Evolutionary conservation across 2,797 vertebrate species (phyloP).

Genomic region (Onychomys leucogaster): DNA sequence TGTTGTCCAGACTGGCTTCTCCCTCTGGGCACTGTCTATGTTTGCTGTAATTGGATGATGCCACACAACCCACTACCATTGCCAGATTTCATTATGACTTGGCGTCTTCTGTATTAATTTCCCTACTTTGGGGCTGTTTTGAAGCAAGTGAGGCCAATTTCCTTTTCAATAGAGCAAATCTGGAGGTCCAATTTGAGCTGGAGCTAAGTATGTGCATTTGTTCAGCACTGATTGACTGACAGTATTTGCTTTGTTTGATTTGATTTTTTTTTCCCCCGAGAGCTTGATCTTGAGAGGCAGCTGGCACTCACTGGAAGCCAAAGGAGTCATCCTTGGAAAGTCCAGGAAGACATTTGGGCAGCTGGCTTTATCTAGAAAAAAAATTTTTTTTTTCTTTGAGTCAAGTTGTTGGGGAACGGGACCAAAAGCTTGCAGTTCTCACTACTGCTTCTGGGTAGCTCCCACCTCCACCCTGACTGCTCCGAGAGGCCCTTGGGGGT

Average conservation of each 20-base stretch:
- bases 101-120: constrained; percentile 78
- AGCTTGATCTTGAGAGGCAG: constrained; percentile 80
- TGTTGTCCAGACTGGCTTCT: constrained; percentile 74
- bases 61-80: constrained; percentile 67
- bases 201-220: constrained; percentile 81
- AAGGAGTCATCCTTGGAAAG: constrained; percentile 73
- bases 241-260: constrained; percentile 79
- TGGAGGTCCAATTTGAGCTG: constrained; percentile 76
- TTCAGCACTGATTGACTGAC: constrained; percentile 75
- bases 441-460: neutral
- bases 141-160: constrained; percentile 82
- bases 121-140: constrained; percentile 76
- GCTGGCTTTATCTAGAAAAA: constrained; percentile 58
- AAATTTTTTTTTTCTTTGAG: neutral
- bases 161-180: constrained; percentile 81
- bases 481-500: neutral
- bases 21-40: constrained; percentile 58
- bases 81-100: constrained; percentile 80
- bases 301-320: constrained; percentile 74
- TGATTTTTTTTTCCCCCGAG: constrained; percentile 62
- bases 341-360: constrained; percentile 66
- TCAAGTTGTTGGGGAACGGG: neutral
- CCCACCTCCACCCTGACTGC: neutral
- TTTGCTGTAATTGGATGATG: constrained; percentile 80
- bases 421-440: neutral